phyloP scores from a whole-genome alignment of 2,113 vertebrate species.

The Thalassarche chlororhynchos region DNA sequence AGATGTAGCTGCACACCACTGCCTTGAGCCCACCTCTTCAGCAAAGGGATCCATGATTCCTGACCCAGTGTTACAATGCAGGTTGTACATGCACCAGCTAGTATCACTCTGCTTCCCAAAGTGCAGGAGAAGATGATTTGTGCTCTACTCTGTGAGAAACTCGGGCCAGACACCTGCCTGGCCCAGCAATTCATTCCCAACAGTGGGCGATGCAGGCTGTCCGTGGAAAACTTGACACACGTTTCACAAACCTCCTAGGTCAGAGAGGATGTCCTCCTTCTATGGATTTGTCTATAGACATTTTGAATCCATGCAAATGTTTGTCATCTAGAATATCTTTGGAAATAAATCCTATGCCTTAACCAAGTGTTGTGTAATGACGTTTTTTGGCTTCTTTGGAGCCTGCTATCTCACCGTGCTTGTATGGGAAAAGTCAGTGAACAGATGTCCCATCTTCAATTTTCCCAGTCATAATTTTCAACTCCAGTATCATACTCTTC shows the following conservation, averaged over 20 bases:
- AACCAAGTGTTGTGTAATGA: not conserved
- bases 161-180: not conserved
- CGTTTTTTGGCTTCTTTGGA: not conserved
- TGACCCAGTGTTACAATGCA: not conserved
- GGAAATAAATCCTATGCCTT: not conserved
- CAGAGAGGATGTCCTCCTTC: not conserved
- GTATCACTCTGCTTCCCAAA: not conserved
- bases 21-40: not conserved
- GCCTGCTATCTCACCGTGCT: not conserved
- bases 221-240: not conserved
- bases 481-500: not conserved
- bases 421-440: not conserved
- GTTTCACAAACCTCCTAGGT: not conserved
- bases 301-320: not conserved
- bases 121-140: not conserved
- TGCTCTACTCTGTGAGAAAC: not conserved
- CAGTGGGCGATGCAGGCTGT: fast-evolving
- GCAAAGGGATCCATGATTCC: not conserved
- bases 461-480: not conserved
- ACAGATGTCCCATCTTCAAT: not conserved
- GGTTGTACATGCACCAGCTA: not conserved
- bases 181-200: not conserved
- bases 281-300: not conserved
- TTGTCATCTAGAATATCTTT: not conserved
- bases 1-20: not conserved